These are phyloP conservation scores for Teleopsis dalmanni DNA, from an alignment of 1,140 invertebrate genomes.

Conservation along the genomic window DNA sequence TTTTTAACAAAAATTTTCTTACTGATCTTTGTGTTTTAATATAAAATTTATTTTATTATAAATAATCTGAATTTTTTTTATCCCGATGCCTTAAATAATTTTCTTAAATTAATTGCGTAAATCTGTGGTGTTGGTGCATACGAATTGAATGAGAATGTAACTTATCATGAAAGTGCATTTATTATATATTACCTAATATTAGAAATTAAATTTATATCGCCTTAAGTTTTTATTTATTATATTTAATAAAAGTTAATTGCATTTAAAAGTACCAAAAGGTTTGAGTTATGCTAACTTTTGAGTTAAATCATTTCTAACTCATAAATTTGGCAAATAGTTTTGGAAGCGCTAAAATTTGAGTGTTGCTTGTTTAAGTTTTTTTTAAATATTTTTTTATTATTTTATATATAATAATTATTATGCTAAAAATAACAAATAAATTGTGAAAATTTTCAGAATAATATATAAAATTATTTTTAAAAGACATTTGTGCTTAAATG, in stretches of 20 bases:
- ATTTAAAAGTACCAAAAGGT: background rate
- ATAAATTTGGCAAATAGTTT: slow-evolving; percentile 10
- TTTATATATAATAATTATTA: too few species aligned
- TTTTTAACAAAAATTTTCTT: too few species aligned
- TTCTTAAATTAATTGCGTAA: too few species aligned
- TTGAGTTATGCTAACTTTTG: background rate
- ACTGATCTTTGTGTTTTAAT: too few species aligned
- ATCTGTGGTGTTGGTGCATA: too few species aligned
- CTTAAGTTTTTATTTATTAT: background rate
- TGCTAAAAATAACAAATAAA: too few species aligned
- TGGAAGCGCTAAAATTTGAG: slow-evolving; percentile 5
- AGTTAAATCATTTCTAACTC: background rate
- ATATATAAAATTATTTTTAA: background rate
- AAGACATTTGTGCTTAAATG: background rate
- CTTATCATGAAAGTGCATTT: background rate
- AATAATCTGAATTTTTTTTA: too few species aligned
- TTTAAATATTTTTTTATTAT: background rate
- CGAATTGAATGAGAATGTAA: background rate
- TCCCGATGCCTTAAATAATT: too few species aligned
- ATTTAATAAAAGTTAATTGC: background rate
- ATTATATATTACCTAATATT: background rate
- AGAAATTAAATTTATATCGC: background rate
- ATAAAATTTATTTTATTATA: too few species aligned
- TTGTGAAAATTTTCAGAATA: background rate
- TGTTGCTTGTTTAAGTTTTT: background rate